Percentiles rank a stretch among this genome's conserved stretches.
Conservation (phyloP, 2,797 vertebrate species). For the Micropoecilia bifurca region DNA sequence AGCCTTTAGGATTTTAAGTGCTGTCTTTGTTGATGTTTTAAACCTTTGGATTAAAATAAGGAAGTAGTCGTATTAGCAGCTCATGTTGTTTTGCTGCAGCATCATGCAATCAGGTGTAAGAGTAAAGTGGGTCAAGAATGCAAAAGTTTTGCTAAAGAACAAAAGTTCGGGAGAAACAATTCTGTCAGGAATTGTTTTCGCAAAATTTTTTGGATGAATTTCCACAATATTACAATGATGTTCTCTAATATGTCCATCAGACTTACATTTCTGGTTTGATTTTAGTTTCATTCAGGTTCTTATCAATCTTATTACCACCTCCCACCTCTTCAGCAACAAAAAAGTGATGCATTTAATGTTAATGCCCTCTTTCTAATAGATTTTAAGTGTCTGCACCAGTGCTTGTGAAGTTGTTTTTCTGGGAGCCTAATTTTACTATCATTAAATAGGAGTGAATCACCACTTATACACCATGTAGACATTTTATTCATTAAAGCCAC, state of each 20-base stretch:
- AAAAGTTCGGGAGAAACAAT: not conserved
- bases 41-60: conserved; percentile 17
- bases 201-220: not conserved
- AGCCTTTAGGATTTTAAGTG: conserved; percentile 32
- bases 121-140: not conserved
- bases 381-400: conserved; percentile 33
- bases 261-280: not conserved
- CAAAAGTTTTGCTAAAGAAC: not conserved
- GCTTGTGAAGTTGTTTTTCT: conserved; percentile 40
- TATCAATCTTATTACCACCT: conserved; percentile 45
- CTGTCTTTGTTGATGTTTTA: conserved; percentile 14
- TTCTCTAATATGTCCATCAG: conserved; percentile 2
- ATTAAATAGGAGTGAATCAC: conserved; percentile 68
- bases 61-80: conserved; percentile 2
- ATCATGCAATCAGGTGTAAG: conserved; percentile 41
- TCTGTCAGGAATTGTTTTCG: not conserved
- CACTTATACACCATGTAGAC: conserved; percentile 64
- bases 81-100: conserved; percentile 11
- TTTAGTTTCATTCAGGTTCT: conserved; percentile 27
- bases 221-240: conserved; percentile 19
- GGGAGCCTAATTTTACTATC: conserved; percentile 48
- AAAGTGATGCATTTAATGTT: conserved; percentile 34
- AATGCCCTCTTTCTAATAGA: conserved; percentile 33
- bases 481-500: conserved; percentile 77
- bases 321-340: conserved; percentile 20